Evolutionary conservation across 2,797 vertebrate genomes (phyloP).

Genomic region (Hippocampus kuda): DNA sequence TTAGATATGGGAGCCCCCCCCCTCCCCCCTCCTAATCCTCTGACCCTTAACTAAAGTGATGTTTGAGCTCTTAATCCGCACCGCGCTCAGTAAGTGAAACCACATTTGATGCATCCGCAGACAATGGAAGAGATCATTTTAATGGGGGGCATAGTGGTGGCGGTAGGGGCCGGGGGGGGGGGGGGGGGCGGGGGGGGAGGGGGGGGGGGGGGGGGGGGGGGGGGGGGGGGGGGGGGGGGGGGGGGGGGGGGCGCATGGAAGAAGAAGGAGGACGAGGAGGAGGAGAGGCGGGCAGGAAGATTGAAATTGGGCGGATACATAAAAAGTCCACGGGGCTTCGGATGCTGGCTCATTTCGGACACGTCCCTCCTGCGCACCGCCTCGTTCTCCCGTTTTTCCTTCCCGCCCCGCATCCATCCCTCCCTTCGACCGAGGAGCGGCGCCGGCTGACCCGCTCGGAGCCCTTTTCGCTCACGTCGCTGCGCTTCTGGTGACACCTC

Average conservation of each 20-base stretch:
- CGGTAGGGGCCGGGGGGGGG: background rate
- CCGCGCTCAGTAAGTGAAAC: slow-evolving; percentile 53
- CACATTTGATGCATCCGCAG: slow-evolving; percentile 44
- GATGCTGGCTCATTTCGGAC: slow-evolving; percentile 68
- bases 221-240: slow-evolving; percentile 26
- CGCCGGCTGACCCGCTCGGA: slow-evolving; percentile 2
- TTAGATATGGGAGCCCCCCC: background rate
- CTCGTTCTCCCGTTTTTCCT: background rate
- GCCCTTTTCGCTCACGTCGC: background rate
- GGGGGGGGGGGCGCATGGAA: slow-evolving; percentile 45
- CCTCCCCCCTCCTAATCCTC: slow-evolving; percentile 19
- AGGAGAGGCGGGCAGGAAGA: slow-evolving; percentile 15
- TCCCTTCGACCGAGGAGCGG: background rate
- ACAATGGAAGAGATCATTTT: slow-evolving; percentile 41
- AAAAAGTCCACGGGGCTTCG: slow-evolving; percentile 66
- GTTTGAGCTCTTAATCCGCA: slow-evolving; percentile 55
- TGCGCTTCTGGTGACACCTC: background rate
- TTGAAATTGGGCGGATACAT: slow-evolving; percentile 70
- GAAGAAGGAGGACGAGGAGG: slow-evolving; percentile 53
- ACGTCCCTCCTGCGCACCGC: slow-evolving; percentile 44
- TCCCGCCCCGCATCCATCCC: background rate
- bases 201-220: no score
- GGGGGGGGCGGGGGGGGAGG: no score
- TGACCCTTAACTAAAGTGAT: slow-evolving; percentile 59
- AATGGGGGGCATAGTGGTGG: slow-evolving; percentile 25